Conservation (phyloP, 1,140 invertebrate species). For the Dendroctonus ponderosae region DNA sequence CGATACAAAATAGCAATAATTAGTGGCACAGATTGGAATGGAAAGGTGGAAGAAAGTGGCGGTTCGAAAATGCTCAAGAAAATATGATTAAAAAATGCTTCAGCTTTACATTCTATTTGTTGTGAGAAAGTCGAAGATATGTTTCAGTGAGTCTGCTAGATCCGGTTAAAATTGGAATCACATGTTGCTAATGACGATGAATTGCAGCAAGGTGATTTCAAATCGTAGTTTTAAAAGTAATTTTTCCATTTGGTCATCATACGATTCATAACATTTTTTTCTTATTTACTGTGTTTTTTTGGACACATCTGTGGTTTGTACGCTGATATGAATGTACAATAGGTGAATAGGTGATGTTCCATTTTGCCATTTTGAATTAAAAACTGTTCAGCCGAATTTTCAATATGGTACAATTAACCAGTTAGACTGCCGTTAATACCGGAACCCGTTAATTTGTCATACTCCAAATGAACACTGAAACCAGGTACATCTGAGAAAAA, state of each 20-base stretch:
- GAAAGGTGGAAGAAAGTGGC: constrained; percentile 19
- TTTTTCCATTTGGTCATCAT: too few species aligned
- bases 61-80: constrained; percentile 13
- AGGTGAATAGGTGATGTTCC: too few species aligned
- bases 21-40: constrained; percentile 17
- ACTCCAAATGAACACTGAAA: constrained; percentile 16
- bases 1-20: constrained; percentile 8
- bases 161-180: constrained; percentile 12
- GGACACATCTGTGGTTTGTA: too few species aligned
- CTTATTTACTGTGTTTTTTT: too few species aligned
- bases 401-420: constrained; percentile 4
- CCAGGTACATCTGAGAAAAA: constrained; percentile 4
- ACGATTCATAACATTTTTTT: too few species aligned
- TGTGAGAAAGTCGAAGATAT: constrained; percentile 16
- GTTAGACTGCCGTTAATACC: constrained; percentile 3
- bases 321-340: too few species aligned
- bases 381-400: background rate
- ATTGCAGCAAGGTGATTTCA: too few species aligned
- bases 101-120: constrained; percentile 14
- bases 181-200: background rate
- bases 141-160: constrained; percentile 8
- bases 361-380: background rate
- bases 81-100: constrained; percentile 15
- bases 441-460: constrained; percentile 15
- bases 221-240: too few species aligned